Conservation (phyloP, 2,797 vertebrate species). For the Phoxinus dragarum region DNA sequence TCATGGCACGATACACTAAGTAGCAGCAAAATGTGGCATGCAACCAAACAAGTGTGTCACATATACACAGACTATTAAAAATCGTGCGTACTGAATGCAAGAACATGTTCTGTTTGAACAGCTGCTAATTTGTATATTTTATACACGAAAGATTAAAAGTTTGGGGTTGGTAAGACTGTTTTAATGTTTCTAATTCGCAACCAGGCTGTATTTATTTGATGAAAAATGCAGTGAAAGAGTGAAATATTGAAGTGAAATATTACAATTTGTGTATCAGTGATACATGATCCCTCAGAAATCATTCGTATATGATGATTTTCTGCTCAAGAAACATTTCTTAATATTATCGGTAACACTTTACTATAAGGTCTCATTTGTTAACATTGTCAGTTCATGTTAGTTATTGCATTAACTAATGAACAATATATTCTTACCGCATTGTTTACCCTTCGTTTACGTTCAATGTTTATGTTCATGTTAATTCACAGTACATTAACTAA, state of each 20-base stretch:
- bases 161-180: too few species aligned
- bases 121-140: background rate
- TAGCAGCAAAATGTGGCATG: background rate
- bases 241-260: background rate
- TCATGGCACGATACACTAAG: background rate
- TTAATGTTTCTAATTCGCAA: background rate
- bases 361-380: too few species aligned
- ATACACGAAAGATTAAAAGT: background rate
- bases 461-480: too few species aligned
- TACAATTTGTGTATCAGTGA: background rate
- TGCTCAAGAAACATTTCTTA: background rate
- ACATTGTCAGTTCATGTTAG: too few species aligned
- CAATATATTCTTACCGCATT: too few species aligned
- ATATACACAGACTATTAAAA: background rate
- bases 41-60: background rate
- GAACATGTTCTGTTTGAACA: too few species aligned
- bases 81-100: background rate
- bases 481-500: too few species aligned
- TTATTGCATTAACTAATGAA: too few species aligned
- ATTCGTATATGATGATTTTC: background rate
- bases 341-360: too few species aligned
- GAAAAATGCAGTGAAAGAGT: background rate
- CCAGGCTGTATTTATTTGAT: background rate
- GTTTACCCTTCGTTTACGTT: too few species aligned
- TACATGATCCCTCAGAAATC: background rate